A percentile compares a stretch with the other conserved stretches of the same genome.
phyloP scores from a whole-genome alignment of 1,140 invertebrate species.

The Rhynchophorus ferrugineus region DNA sequence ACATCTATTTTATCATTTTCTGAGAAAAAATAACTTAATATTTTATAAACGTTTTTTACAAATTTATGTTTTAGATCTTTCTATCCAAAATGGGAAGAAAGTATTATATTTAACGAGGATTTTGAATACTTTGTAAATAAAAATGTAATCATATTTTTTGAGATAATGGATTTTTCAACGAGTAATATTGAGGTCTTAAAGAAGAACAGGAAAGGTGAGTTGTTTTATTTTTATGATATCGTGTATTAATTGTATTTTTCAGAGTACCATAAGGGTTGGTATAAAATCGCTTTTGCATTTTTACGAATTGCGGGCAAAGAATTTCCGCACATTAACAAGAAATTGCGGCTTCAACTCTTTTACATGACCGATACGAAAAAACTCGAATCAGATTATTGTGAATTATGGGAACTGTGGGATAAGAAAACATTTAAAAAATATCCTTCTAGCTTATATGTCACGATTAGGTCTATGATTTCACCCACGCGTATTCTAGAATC shows the following conservation, averaged over 20 bases:
- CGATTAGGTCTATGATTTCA: constrained; percentile 23
- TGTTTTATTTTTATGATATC: not conserved
- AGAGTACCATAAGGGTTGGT: constrained; percentile 24
- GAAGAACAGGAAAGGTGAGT: constrained; percentile 18
- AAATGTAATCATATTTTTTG: constrained; percentile 34
- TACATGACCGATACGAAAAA: constrained; percentile 18
- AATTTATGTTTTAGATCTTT: constrained; percentile 32
- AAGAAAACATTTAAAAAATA: constrained; percentile 33
- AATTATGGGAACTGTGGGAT: constrained; percentile 33
- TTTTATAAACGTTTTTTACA: too few relatives aligned
- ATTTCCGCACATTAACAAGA: constrained; percentile 25
- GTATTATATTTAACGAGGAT: constrained; percentile 33
- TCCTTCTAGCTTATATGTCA: constrained; percentile 33
- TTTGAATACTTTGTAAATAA: constrained; percentile 27
- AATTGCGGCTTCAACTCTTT: constrained; percentile 34
- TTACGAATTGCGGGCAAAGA: constrained; percentile 30
- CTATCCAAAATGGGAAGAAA: constrained; percentile 36
- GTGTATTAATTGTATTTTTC: constrained; percentile 8
- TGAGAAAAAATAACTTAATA: too few relatives aligned
- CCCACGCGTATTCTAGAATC: constrained; percentile 24
- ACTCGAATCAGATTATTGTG: constrained; percentile 13
- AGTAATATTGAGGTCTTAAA: constrained; percentile 5
- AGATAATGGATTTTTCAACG: constrained; percentile 29
- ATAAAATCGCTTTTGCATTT: constrained; percentile 36
- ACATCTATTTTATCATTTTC: too few relatives aligned